These are phyloP conservation scores for Meiosimyza decipiens DNA, from an alignment of 2,888 invertebrate genomes.

Conservation along the genomic window DNA sequence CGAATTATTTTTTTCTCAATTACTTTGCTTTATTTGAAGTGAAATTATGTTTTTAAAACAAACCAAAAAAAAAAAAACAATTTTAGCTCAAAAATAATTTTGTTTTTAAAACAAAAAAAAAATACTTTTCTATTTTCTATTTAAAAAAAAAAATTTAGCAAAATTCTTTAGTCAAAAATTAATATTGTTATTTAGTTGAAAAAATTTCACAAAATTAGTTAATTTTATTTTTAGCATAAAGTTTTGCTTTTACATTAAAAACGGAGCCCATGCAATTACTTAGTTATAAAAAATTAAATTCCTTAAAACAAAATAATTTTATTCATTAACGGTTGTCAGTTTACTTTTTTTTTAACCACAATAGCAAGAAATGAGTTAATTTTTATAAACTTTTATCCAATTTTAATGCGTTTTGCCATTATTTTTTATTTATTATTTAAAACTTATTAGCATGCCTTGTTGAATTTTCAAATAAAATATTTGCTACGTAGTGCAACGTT, in stretches of 20 bases:
- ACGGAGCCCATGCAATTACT: too few species aligned
- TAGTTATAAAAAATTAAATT: not conserved
- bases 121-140: not conserved
- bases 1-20: conserved; percentile 2
- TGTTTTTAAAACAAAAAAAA: conserved; percentile 8
- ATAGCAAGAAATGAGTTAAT: not conserved
- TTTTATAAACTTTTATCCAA: not conserved
- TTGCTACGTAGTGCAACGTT: not conserved
- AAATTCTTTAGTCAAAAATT: conserved; percentile 40
- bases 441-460: conserved; percentile 7
- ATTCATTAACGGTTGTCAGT: conserved; percentile 29
- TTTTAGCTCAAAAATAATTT: not conserved
- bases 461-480: not conserved
- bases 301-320: not conserved
- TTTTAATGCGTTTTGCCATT: not conserved
- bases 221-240: conserved; percentile 24
- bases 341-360: conserved; percentile 18
- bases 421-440: not conserved
- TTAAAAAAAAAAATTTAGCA: conserved; percentile 29
- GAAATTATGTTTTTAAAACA: not conserved
- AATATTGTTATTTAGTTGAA: conserved; percentile 50
- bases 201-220: conserved; percentile 30
- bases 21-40: not conserved
- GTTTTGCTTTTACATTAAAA: conserved; percentile 11
- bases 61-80: too few species aligned